Percentiles rank a stretch among this genome's conserved stretches.
phyloP scores from a whole-genome alignment of 2,797 vertebrate genomes.

The Melanotaenia maccullochi region DNA sequence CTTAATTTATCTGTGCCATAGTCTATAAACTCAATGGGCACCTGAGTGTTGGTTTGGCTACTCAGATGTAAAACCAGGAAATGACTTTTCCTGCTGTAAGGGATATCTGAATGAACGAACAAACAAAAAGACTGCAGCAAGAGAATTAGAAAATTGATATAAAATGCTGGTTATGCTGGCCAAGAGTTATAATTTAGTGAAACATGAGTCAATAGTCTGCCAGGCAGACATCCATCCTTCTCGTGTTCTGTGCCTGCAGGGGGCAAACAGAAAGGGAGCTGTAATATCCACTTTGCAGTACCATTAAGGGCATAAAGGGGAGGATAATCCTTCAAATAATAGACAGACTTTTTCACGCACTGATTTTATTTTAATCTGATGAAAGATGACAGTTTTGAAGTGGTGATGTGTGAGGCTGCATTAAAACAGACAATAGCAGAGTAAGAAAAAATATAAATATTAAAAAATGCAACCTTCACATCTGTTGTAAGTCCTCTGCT shows the following conservation, averaged over 20 bases:
- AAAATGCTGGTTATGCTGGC: constrained; percentile 22
- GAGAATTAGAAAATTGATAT: constrained; percentile 30
- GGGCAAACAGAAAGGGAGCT: constrained; percentile 31
- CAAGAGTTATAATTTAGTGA: constrained; percentile 33
- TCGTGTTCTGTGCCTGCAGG: constrained; percentile 36
- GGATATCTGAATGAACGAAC: constrained; percentile 20
- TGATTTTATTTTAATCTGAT: constrained; percentile 8
- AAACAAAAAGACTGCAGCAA: constrained; percentile 1
- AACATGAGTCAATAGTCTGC: constrained; percentile 43
- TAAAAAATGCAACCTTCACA: background rate
- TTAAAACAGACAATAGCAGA: background rate
- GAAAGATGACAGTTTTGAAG: constrained; percentile 15
- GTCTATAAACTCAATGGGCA: constrained; percentile 15
- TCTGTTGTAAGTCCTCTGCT: constrained; percentile 3
- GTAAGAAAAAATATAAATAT: background rate
- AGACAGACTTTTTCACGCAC: constrained; percentile 8
- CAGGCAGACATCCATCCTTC: constrained; percentile 30
- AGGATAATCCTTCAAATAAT: constrained; percentile 32
- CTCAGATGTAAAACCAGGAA: constrained; percentile 48
- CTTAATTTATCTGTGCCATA: constrained; percentile 41
- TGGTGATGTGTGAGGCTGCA: background rate
- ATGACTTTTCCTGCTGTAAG: constrained; percentile 29
- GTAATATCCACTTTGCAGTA: constrained; percentile 33
- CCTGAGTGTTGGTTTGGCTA: constrained; percentile 30
- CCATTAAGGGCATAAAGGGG: constrained; percentile 47